These are phyloP conservation scores for Brachionus calyciflorus DNA, from an alignment of 1,140 invertebrate species.

Conservation along the genomic window DNA sequence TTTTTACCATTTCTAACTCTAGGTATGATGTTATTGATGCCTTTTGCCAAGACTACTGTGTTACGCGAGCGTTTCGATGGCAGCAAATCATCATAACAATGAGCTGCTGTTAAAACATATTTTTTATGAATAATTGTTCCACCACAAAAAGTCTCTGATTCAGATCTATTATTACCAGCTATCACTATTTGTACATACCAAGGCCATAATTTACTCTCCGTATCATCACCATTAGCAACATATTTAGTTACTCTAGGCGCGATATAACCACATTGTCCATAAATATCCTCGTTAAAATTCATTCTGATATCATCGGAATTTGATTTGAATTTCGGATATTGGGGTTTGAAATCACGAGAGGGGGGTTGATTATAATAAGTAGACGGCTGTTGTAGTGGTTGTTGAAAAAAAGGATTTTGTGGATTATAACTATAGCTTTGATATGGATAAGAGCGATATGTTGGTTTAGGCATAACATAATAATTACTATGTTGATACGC, in stretches of 20 bases:
- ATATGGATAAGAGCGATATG: too few species aligned
- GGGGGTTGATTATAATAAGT: too few species aligned
- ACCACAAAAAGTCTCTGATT: constrained; percentile 37
- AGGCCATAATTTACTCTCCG: constrained; percentile 13
- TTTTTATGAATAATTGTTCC: constrained; percentile 47
- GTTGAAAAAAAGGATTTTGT: too few species aligned
- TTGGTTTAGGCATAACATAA: too few species aligned
- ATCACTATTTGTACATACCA: constrained; percentile 43
- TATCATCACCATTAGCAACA: constrained; percentile 2
- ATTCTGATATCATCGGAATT: background rate
- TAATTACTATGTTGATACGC: too few species aligned
- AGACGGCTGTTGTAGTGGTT: too few species aligned
- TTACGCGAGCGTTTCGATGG: background rate
- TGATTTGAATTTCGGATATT: background rate
- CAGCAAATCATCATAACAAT: constrained; percentile 42
- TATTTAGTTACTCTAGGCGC: constrained; percentile 3
- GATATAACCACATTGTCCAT: constrained; percentile 25
- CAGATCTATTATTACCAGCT: constrained; percentile 28
- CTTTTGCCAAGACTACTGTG: background rate
- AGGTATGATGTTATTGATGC: background rate
- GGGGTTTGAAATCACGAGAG: background rate
- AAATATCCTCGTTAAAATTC: background rate
- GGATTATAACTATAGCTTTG: too few species aligned
- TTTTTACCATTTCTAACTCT: constrained; percentile 22
- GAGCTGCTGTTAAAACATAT: constrained; percentile 44